Evolutionary conservation across 1,140 invertebrate species (phyloP), one percentile per base, ranked within the genome.

Genomic region (Drosophila kepulauana): DNA sequence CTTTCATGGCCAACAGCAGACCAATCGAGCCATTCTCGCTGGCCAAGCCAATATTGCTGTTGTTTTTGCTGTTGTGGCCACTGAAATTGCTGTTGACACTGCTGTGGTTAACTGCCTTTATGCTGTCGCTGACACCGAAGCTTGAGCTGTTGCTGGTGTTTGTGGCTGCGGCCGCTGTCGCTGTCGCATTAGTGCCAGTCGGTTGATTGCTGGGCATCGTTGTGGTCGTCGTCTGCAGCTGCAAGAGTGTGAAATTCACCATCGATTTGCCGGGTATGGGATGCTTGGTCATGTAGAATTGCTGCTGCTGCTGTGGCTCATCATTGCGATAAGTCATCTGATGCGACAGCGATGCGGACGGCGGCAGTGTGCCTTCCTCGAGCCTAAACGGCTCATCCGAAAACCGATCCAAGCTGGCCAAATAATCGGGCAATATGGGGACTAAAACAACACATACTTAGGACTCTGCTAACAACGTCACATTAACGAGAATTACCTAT

Each of bases 341-440:
- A 51, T 59, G 75, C 1, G 46, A 15, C 16, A 67, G 43, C 13
- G 72, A 16, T 13, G 70, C 28, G 3, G 59, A 20, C 11, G 67
- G 69, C 13, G 64, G 67, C 1, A 66, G 52, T 8, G 38, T 13
- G 20, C 33, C 30, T 4, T 68, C 56, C 10, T 62, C 71, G 7
- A 61, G 0, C 0, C 41, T 1, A 45, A 48, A 54, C n/a, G 41
- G 2, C 45, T 38, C 41, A 52, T 66, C 51, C 61, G 78, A 20
- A 58, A 68, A 79, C 51, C 70, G 69, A 66, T 95, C 94, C 68
- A 95, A 89, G 70, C 94, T 91, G 94, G 93, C 95, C 43, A 98
- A 93, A 91, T 96, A 97, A 92, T 97, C 96, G 7, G 97, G 97
- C 82, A 98, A 95, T 77, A 98, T 97, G 35, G 97, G 97, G 46